These are phyloP conservation scores for Brachyopa scutellaris DNA, from an alignment of 2,888 invertebrate genomes.

Conservation along the genomic window DNA sequence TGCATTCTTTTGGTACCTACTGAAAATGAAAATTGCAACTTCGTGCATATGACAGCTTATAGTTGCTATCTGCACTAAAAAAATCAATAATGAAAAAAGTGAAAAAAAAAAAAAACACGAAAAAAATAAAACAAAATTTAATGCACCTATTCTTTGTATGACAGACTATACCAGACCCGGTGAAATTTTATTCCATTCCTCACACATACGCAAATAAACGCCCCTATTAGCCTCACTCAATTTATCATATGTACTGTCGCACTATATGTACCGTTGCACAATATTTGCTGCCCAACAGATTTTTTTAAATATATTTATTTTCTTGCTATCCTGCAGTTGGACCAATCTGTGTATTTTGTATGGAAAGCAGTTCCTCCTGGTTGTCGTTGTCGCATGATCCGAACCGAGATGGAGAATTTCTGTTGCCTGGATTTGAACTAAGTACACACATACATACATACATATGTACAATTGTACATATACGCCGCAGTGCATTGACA, in stretches of 20 bases:
- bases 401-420: slow-evolving; percentile 37
- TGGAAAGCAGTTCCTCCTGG: not conserved
- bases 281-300: slow-evolving; percentile 51
- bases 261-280: slow-evolving; percentile 63
- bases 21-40: not conserved
- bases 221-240: slow-evolving; percentile 11
- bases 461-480: too few relatives aligned
- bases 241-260: slow-evolving; percentile 68
- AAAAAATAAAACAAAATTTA: slow-evolving; percentile 18
- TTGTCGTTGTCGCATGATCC: slow-evolving; percentile 21
- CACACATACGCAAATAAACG: not conserved
- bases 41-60: not conserved
- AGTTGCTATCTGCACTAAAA: not conserved
- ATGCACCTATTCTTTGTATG: slow-evolving; percentile 26
- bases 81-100: not conserved
- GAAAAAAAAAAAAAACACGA: not conserved
- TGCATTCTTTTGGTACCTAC: not conserved
- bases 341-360: slow-evolving; percentile 18
- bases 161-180: slow-evolving; percentile 19
- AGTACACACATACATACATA: too few relatives aligned
- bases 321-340: not conserved
- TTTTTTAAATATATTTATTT: slow-evolving; percentile 22
- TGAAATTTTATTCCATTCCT: slow-evolving; percentile 46
- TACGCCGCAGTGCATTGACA: slow-evolving; percentile 31
- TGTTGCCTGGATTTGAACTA: slow-evolving; percentile 29